phyloP scores from a whole-genome alignment of 2,888 invertebrate genomes.

The Eristalis arbustorum region DNA sequence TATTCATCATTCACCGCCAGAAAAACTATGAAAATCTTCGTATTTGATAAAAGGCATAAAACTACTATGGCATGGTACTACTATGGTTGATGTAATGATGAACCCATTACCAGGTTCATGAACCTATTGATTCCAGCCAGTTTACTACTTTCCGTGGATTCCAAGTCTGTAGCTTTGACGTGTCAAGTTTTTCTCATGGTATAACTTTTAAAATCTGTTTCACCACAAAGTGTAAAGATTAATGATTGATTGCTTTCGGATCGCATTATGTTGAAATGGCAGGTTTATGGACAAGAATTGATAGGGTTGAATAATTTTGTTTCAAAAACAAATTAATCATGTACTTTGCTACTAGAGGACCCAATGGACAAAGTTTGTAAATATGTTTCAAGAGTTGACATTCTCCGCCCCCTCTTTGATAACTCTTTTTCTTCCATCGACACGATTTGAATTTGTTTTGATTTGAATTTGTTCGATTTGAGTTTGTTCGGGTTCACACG shows the following conservation, averaged over 20 bases:
- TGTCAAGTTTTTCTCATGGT: neutral
- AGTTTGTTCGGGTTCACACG: neutral
- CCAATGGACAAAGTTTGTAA: neutral
- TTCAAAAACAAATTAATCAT: neutral
- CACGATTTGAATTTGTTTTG: too few species aligned
- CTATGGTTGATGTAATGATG: too few species aligned
- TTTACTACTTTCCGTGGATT: neutral
- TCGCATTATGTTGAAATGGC: neutral
- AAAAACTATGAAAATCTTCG: too few species aligned
- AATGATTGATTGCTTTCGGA: neutral
- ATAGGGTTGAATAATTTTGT: neutral
- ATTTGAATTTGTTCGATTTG: too few species aligned
- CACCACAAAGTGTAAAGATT: neutral
- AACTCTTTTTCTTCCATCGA: constrained; percentile 1
- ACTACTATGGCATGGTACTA: too few species aligned
- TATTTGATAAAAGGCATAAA: too few species aligned
- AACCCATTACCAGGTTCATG: too few species aligned
- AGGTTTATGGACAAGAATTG: neutral
- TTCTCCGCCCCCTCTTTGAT: too few species aligned
- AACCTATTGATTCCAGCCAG: neutral
- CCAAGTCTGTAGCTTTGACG: neutral
- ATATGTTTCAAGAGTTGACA: too few species aligned
- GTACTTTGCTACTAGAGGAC: neutral
- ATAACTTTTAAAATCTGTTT: neutral
- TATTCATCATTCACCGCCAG: too few species aligned